Percentiles rank a stretch among this genome's conserved stretches.
Conservation (phyloP, 1,140 invertebrate species). For the Drosophila rhopaloa region DNA sequence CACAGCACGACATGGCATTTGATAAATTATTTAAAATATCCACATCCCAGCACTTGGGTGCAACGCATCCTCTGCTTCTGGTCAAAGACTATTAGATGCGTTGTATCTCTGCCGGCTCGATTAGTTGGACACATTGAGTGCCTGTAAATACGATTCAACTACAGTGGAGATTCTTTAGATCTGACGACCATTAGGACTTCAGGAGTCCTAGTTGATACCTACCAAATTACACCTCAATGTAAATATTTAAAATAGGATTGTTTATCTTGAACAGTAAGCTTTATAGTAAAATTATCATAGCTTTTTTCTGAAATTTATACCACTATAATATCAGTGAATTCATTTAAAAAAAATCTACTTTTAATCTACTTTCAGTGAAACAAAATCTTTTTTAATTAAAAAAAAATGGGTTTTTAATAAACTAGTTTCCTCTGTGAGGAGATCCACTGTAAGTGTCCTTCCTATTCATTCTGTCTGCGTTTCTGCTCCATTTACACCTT, state of each 20-base stretch:
- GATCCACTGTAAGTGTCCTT: slow-evolving; percentile 9
- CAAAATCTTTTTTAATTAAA: no score
- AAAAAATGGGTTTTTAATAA: no score
- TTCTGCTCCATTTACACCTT: slow-evolving; percentile 57
- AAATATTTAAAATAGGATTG: no score
- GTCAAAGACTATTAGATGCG: slow-evolving; percentile 44
- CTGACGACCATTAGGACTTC: neutral
- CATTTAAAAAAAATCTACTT: no score
- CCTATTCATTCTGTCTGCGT: slow-evolving; percentile 1
- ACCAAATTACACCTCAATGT: no score
- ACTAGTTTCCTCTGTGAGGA: neutral
- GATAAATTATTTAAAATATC: slow-evolving; percentile 73
- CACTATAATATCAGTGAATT: no score
- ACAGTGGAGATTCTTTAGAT: neutral
- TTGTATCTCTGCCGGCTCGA: slow-evolving; percentile 49
- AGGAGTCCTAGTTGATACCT: neutral
- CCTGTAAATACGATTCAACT: slow-evolving; percentile 41
- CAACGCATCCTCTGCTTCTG: slow-evolving; percentile 10
- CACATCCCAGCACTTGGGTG: slow-evolving; percentile 34
- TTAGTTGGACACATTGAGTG: slow-evolving; percentile 52
- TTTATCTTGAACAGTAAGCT: no score
- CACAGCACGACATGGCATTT: slow-evolving; percentile 57
- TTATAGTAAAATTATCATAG: no score
- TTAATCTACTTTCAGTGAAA: no score
- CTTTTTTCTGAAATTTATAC: no score